Evolutionary conservation across 2,888 invertebrate species (phyloP), one percentile per base, ranked within the genome.

Genomic region (Troides oblongomaculatus): DNA sequence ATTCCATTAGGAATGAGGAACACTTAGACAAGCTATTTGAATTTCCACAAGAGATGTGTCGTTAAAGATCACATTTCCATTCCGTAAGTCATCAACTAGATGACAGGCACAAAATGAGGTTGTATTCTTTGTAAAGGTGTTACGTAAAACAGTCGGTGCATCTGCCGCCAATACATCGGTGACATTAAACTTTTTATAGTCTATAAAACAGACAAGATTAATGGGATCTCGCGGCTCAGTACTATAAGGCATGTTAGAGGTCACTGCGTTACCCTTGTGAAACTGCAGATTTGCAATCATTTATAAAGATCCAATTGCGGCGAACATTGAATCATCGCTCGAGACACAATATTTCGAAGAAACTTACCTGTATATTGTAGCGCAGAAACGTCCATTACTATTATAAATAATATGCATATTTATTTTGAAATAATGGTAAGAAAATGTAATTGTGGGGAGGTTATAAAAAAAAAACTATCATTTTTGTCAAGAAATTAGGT

Each of bases 171-270:
- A 72, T 79, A 78, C 81, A 84, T 82, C 83, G 82, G 80, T 79
- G 85, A 84, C 87, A 84, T 83, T 86, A 83, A 86, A 86, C 80
- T 79, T 79, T 90, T 90, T 90, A 90, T 90, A 82, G 89, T 81
- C 88, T 81, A 86, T 90, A 88, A 90, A 89, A 81, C 80, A 77
- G 83, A 80, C 82, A 79, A 83, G 83, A 84, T 84, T 89, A 89
- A 89, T 90, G 84, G 85, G 84, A 84, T 89, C 83, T 81, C 78
- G 78, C 77, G 78, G 79, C 75, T 76, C 80, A 81, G 81, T 74
- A 80, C 77, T 84, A 79, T 81, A 78, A 80, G 79, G 76, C 73
- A 73, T 84, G 88, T 84, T 85, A 82, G 76, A 80, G 85, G 87
- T 82, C 84, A 80, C 73, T 74, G 77, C 61, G 63, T 70, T 46